Base-by-base conservation (phyloP, 2,113 vertebrate genomes). In the Petrocephalus zakoni region DNA sequence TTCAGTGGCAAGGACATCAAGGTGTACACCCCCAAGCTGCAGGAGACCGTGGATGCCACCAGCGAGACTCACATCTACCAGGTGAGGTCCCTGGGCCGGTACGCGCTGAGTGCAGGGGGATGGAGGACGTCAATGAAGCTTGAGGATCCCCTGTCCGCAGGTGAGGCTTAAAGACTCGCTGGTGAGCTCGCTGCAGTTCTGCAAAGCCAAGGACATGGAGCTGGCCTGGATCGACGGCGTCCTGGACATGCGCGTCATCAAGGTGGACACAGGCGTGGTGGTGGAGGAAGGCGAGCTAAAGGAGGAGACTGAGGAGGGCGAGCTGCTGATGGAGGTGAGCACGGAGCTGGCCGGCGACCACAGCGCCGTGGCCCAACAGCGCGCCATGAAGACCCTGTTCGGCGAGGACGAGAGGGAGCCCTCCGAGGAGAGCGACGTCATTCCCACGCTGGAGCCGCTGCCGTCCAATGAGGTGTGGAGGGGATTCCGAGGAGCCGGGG, bases 1-100 rank as follows among this genome's bases (percentile, higher is more conserved):
- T 99, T 99, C 93, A 98, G 97, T 15, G 97, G 97, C 91, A 99
- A 99, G 92, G 98, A 99, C 92, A 98, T 99, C 91, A 99, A 99
- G 93, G 97, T 99, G 84, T 99, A 99, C 90, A 97, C 97, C 64
- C 98, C 98, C 0, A 99, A 99, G 91, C 95, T 99, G 52, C 98
- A 99, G 29, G 98, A 99, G 93, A 99, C 98, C 0, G 94, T 99
- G 6, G 98, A 99, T 85, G 98, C 97, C 91, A 99, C 98, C 22
- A 99, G 98, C 0, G 98, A 99, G 92, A 99, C 98, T 0, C 98
- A 99, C 91, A 99, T 99, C 93, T 99, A 99, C 93, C 98, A 99
- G 97, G 98, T 98, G 91, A 93, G 90, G 1, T 46, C 8, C 19
- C 29, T 17, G 13, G 13, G 4, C 2, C 53, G 9, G 29, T 1